Conservation (phyloP, 2,797 vertebrate species). For the Enteromius unitaeniatus region DNA sequence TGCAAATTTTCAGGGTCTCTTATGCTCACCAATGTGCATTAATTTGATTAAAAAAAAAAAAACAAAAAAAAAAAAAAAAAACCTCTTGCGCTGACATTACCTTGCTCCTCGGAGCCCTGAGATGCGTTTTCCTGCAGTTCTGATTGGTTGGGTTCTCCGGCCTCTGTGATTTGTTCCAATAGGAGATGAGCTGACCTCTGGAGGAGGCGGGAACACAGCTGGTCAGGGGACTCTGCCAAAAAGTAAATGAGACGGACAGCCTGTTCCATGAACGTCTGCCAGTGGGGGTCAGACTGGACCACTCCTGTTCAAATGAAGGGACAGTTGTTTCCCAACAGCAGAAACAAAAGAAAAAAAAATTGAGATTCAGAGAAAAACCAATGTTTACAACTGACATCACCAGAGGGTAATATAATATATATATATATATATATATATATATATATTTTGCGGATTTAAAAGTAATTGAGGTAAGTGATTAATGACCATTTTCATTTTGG, state of each 20-base stretch:
- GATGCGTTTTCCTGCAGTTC: conserved; percentile 64
- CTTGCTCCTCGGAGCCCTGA: conserved; percentile 71
- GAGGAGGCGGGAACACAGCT: conserved; percentile 86
- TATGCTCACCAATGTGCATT: conserved; percentile 31
- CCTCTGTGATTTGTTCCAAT: conserved; percentile 79
- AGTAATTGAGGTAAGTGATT: no score
- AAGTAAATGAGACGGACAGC: conserved; percentile 88
- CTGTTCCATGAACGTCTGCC: conserved; percentile 93
- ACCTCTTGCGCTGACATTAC: conserved; percentile 64
- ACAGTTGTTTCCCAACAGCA: background rate
- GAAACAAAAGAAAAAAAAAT: background rate
- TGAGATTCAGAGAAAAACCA: background rate
- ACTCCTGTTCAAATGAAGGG: conserved; percentile 66
- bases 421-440: no score
- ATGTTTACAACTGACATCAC: background rate
- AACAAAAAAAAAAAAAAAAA: no score
- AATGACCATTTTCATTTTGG: no score
- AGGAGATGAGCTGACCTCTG: conserved; percentile 83
- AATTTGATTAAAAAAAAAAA: no score
- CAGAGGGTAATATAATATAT: background rate
- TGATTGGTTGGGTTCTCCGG: conserved; percentile 64
- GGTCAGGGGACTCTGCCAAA: conserved; percentile 90
- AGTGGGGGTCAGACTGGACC: conserved; percentile 80
- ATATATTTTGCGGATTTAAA: no score
- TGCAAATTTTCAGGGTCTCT: background rate